Evolutionary conservation across 2,797 vertebrate species (phyloP), one percentile per base, ranked within the genome.

Genomic region (Pseudochromis fuscus): DNA sequence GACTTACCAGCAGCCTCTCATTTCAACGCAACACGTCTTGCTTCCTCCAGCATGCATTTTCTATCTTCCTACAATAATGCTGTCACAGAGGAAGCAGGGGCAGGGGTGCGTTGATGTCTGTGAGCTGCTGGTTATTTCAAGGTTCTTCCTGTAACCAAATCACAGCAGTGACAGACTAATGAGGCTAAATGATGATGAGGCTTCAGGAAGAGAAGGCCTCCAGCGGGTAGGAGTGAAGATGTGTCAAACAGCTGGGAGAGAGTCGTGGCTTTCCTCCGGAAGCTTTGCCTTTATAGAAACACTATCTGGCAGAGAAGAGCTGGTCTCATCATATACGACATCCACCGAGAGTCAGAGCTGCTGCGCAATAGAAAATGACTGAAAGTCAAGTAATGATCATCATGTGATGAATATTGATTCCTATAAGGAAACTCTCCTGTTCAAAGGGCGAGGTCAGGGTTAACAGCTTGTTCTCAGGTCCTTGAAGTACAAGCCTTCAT

Each of bases 171-270:
- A 93, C 91, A 89, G 82, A 83, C 85, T 93, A 94, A 94, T 91
- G 84, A 92, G 89, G 85, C 77, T 85, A 87, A 91, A 90, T 91
- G 89, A 92, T 91, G 87, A 91, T 82, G 83, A 87, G 79, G 75
- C 80, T 85, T 85, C 82, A 72, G 77, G 85, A 83, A 81, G 66
- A 80, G 60, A 83, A 51, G 33, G 73, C 78, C 62, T 75, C 69
- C 76, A 72, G 75, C 75, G 58, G 62, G 58, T 79, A 76, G 66
- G 75, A 49, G 65, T 75, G 60, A 62, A 64, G 81, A 83, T 75
- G 75, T 84, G 81, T 83, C 75, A 75, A 85, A 82, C 78, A 79
- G 51, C 74, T 81, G 51, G 73, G 58, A 25, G 56, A 37, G 57
- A 76, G 49, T 15, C 13, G 8, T 50, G 40, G 58, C 21, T 77